phyloP scores from a whole-genome alignment of 2,888 invertebrate species.

The Gymnoscelis rufifasciata region DNA sequence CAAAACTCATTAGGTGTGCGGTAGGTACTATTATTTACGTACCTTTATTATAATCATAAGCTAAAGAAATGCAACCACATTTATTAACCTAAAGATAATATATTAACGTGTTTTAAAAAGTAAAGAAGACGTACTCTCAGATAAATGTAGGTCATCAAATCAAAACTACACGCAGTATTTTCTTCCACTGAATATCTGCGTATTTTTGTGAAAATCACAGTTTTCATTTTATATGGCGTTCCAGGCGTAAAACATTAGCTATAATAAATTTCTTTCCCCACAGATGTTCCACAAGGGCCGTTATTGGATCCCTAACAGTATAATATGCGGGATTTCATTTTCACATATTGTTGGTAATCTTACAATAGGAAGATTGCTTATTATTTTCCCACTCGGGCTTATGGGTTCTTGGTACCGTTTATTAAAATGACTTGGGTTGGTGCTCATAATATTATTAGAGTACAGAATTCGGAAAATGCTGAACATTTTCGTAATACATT shows the following conservation, averaged over 20 bases:
- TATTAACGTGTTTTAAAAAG: no score
- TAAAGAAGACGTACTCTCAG: no score
- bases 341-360: slow-evolving; percentile 50
- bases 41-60: no score
- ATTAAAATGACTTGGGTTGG: slow-evolving; percentile 2
- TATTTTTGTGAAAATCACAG: slow-evolving; percentile 9
- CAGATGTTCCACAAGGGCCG: slow-evolving; percentile 58
- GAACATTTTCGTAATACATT: background rate
- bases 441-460: background rate
- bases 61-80: no score
- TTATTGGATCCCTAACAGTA: slow-evolving; percentile 68
- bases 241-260: slow-evolving; percentile 21
- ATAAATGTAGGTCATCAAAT: no score
- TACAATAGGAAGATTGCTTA: slow-evolving; percentile 29
- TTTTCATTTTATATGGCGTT: slow-evolving; percentile 14
- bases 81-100: no score
- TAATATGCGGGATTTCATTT: slow-evolving; percentile 65
- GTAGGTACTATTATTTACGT: no score
- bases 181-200: no score
- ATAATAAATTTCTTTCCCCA: slow-evolving; percentile 60
- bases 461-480: background rate
- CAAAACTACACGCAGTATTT: no score
- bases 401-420: slow-evolving; percentile 12
- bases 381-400: slow-evolving; percentile 23
- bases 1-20: no score